A percentile compares a stretch with the other conserved stretches of the same genome.
Evolutionary conservation across 2,797 vertebrate genomes (phyloP).

Genomic region (Rhinophrynus dorsalis): DNA sequence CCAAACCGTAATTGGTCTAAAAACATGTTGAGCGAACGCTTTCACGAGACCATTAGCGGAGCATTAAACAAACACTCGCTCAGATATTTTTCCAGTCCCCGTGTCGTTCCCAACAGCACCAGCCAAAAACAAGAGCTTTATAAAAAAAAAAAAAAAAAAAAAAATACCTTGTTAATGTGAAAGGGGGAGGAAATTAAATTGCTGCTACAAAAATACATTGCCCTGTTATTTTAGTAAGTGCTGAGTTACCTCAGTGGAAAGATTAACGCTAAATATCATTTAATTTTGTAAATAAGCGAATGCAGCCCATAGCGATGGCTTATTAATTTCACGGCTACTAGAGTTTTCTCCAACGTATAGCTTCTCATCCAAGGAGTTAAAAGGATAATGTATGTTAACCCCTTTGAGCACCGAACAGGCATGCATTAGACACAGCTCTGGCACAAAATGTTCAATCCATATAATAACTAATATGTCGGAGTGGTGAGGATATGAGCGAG

Average conservation of each 20-base stretch:
- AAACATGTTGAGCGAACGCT: neutral
- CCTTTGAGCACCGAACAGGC: too few relatives aligned
- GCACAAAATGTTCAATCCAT: too few relatives aligned
- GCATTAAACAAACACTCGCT: constrained; percentile 8
- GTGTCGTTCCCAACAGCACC: neutral
- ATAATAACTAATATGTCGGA: too few relatives aligned
- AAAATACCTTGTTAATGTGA: neutral
- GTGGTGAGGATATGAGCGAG: too few relatives aligned
- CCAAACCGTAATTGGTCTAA: constrained; percentile 15
- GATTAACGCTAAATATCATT: constrained; percentile 9
- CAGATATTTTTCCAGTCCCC: constrained; percentile 11
- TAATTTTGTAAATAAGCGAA: neutral
- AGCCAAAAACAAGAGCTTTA: neutral
- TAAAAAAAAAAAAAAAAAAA: too few relatives aligned
- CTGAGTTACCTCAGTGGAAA: constrained; percentile 21
- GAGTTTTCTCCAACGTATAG: too few relatives aligned
- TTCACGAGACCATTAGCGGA: constrained; percentile 17
- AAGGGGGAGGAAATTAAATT: constrained; percentile 16
- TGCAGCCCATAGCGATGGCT: too few relatives aligned
- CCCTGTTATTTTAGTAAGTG: neutral
- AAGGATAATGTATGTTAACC: too few relatives aligned
- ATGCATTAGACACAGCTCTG: too few relatives aligned
- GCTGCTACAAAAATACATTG: constrained; percentile 1
- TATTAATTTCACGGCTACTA: too few relatives aligned
- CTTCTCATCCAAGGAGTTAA: too few relatives aligned